Percentiles rank a stretch among this genome's conserved stretches.
phyloP scores from a whole-genome alignment of 2,797 vertebrate genomes.

The Chrosomus eos region DNA sequence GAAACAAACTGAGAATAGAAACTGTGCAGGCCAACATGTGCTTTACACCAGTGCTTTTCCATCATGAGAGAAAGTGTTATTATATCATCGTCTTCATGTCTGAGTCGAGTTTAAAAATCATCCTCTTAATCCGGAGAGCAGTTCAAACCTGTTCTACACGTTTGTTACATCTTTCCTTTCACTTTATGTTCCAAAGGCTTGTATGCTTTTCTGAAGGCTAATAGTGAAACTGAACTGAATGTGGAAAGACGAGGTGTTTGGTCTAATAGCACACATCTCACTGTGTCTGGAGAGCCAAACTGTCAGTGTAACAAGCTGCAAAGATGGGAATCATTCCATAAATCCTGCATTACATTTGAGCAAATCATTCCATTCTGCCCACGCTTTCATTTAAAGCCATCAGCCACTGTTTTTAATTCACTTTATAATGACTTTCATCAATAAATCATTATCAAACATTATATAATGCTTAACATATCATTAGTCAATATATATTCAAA shows the following conservation, averaged over 20 bases:
- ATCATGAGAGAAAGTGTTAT: neutral
- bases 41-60: neutral
- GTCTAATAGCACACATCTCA: neutral
- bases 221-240: neutral
- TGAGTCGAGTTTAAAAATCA: neutral
- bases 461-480: too few species aligned
- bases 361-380: too few species aligned
- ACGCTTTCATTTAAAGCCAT: too few species aligned
- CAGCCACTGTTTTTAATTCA: too few species aligned
- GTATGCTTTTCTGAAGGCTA: neutral
- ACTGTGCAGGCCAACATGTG: neutral
- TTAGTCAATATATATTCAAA: too few species aligned
- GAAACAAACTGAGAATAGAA: conserved; percentile 5
- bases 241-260: neutral
- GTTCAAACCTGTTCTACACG: neutral
- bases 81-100: neutral
- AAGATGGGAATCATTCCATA: too few species aligned
- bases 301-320: too few species aligned
- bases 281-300: too few species aligned
- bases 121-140: neutral
- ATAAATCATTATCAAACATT: too few species aligned
- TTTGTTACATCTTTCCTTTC: neutral
- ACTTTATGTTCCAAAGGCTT: neutral
- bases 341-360: too few species aligned
- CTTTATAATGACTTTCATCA: too few species aligned